These are phyloP conservation scores for Epinephelus fuscoguttatus DNA, from an alignment of 2,113 vertebrate genomes.

Conservation along the genomic window DNA sequence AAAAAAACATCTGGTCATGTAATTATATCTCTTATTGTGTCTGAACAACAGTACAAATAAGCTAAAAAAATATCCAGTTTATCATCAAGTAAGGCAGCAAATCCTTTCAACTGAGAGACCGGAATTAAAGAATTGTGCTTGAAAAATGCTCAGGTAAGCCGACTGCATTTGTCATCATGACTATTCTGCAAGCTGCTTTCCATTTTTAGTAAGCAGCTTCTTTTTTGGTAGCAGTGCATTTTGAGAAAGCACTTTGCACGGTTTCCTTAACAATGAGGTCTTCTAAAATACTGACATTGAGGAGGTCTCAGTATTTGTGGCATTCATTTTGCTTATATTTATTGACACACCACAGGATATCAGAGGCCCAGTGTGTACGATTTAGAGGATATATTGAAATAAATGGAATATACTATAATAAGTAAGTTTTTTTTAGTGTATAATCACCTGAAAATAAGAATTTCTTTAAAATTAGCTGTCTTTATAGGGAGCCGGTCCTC, in stretches of 20 bases:
- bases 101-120: background rate
- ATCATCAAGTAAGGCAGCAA: background rate
- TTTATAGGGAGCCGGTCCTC: too few relatives aligned
- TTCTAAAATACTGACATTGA: background rate
- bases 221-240: background rate
- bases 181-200: background rate
- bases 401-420: too few relatives aligned
- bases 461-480: too few relatives aligned
- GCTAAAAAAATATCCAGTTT: background rate
- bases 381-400: too few relatives aligned
- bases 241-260: background rate
- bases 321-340: background rate
- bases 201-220: background rate
- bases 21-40: background rate
- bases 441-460: too few relatives aligned
- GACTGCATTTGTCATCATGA: background rate
- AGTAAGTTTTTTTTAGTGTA: too few relatives aligned
- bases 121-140: background rate
- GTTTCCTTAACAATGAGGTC: background rate
- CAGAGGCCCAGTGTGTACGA: too few relatives aligned
- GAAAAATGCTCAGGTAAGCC: background rate
- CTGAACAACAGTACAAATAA: background rate
- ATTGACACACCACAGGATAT: slow-evolving; percentile 11
- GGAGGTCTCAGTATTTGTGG: background rate
- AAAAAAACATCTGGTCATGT: background rate